Base-by-base conservation (phyloP, 2,797 vertebrate genomes). In the Pseudocheirus occidentalis region DNA sequence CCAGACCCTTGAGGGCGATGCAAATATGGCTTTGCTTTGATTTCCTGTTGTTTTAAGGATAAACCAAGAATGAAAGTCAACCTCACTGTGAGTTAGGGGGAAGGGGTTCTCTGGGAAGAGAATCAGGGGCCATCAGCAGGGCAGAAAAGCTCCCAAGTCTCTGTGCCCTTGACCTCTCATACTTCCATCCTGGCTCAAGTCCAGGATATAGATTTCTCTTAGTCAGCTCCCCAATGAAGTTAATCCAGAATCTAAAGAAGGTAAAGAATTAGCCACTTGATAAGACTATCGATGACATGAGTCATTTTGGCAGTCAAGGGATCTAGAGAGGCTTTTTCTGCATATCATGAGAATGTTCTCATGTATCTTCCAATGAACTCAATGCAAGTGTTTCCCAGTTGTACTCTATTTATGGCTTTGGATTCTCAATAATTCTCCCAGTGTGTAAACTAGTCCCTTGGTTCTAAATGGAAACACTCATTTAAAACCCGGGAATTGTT, bases 401-500 rank as follows among this genome's bases (percentile, higher is more conserved):
- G 16, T 46, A 50, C 53, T 95, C 73, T 87, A 50, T 87, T 87
- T 87, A 87, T 46, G 92, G 94, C 91, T 90, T 62, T 9, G 0
- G 27, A 31, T 29, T 50, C 54, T 91, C 55, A 24, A 11, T 94
- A 50, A 62, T 55, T 94, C 91, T n/a, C 93, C 59, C 3, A 4
- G 73, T 46, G 46, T 24, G 18, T 46, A 31, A 11, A 21, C 92
- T 55, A 16, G 1, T 46, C 58, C n/a, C 1, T 94, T 92, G 40
- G 24, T 95, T 95, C 66, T 95, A 90, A 87, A 10, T 54, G 18
- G 55, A 96, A 91, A 10, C 91, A 18, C 31, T 92, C 27, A 27
- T 87, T 96, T 94, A 58, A 93, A 97, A 95, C 54, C 40, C 73
- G 91, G 89, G 73, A 11, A 90, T 16, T 92, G 93, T 92, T 57